phyloP scores from a whole-genome alignment of 2,797 vertebrate species.

The Phrynocephalus forsythii region DNA sequence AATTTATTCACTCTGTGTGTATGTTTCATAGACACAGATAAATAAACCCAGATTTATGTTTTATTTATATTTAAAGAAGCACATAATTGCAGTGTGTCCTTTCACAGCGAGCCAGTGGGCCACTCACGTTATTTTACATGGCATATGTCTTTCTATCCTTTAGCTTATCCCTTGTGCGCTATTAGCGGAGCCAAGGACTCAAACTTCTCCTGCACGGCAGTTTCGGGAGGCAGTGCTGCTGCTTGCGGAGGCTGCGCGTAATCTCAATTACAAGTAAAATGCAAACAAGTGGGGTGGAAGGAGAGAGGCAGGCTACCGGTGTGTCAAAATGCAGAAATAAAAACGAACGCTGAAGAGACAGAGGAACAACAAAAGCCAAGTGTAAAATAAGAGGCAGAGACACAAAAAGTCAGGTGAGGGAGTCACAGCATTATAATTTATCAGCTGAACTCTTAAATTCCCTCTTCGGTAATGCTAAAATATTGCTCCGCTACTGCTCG shows the following conservation, averaged over 20 bases:
- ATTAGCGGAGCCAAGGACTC: constrained; percentile 68
- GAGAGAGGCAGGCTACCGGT: constrained; percentile 59
- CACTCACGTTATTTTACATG: constrained; percentile 46
- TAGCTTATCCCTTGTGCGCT: constrained; percentile 64
- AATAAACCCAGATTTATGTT: not conserved
- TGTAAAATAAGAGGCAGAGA: constrained; percentile 70
- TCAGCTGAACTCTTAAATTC: constrained; percentile 71
- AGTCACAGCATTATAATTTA: constrained; percentile 69
- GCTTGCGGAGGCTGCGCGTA: constrained; percentile 63
- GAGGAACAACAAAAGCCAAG: constrained; percentile 68
- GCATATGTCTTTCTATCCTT: constrained; percentile 58
- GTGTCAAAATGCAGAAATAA: constrained; percentile 72
- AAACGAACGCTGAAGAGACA: constrained; percentile 74
- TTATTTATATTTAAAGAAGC: constrained; percentile 14
- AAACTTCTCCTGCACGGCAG: constrained; percentile 62
- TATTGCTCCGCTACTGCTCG: constrained; percentile 62
- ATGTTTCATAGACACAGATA: not conserved
- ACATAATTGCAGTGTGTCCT: constrained; percentile 16
- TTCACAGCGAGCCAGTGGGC: constrained; percentile 38
- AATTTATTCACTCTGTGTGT: not conserved
- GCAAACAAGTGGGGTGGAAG: constrained; percentile 59
- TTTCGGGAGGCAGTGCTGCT: constrained; percentile 65
- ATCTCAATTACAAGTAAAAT: constrained; percentile 71
- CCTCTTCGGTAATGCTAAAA: constrained; percentile 58
- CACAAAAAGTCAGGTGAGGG: constrained; percentile 71